Conservation (phyloP, 1,140 invertebrate species). For the Drosophila watanabei region DNA sequence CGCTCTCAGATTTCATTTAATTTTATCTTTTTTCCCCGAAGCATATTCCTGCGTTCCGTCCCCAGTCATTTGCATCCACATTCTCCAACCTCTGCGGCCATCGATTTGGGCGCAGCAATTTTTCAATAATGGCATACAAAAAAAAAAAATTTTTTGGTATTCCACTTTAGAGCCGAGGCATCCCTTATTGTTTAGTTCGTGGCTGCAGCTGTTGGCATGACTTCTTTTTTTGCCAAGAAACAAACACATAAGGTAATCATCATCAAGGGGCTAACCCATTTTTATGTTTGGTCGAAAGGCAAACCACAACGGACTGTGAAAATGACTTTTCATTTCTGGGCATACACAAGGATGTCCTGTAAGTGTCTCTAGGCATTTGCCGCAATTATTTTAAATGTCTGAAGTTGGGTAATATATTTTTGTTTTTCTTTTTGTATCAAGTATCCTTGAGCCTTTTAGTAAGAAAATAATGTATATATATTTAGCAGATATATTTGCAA, state of each 20-base stretch:
- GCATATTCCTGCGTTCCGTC: background rate
- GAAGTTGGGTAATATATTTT: background rate
- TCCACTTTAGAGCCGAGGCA: conserved; percentile 36
- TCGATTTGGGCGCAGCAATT: conserved; percentile 50
- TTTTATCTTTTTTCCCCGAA: conserved; percentile 29
- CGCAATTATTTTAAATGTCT: conserved; percentile 6
- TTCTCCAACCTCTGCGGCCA: conserved; percentile 21
- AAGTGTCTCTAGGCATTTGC: conserved; percentile 8
- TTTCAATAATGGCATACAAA: conserved; percentile 50
- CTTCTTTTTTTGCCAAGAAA: conserved; percentile 16
- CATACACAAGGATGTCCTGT: background rate
- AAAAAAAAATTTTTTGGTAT: conserved; percentile 51
- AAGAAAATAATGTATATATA: background rate
- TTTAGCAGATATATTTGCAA: too few relatives aligned
- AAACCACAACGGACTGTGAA: conserved; percentile 15
- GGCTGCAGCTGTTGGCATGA: conserved; percentile 34
- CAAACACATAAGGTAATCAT: conserved; percentile 45
- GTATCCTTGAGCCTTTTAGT: background rate
- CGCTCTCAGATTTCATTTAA: conserved; percentile 41
- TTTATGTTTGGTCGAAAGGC: conserved; percentile 8
- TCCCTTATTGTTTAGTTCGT: conserved; percentile 42
- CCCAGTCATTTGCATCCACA: conserved; percentile 43
- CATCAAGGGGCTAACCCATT: conserved; percentile 33
- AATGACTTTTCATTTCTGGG: conserved; percentile 24
- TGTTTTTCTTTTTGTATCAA: background rate